phyloP scores from a whole-genome alignment of 23 tunicate genomes.

The Styela clava region DNA sequence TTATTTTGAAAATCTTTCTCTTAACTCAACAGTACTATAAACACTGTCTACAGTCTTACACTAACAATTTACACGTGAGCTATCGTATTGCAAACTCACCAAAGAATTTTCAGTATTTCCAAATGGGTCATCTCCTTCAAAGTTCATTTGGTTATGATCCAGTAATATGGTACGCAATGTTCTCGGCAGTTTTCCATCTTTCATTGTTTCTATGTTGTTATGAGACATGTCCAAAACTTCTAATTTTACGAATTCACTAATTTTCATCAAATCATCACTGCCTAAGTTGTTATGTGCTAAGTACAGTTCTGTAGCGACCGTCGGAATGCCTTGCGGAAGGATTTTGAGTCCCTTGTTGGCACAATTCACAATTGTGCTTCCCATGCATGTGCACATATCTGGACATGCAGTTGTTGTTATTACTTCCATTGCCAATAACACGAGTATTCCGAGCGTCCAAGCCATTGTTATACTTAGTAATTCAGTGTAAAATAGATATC shows the following conservation, averaged over 20 bases:
- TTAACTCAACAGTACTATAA: too few relatives aligned
- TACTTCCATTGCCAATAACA: neutral
- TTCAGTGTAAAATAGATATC: too few relatives aligned
- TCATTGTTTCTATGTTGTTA: neutral
- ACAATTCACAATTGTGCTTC: neutral
- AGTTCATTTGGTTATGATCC: neutral
- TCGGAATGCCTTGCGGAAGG: neutral
- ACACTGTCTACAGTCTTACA: neutral
- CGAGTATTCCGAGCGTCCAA: too few relatives aligned
- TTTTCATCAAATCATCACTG: neutral
- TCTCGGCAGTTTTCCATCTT: neutral
- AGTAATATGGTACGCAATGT: neutral
- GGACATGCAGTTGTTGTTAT: neutral
- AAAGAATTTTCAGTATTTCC: neutral
- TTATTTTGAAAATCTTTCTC: too few relatives aligned
- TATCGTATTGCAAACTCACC: neutral
- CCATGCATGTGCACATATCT: neutral
- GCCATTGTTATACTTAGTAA: too few relatives aligned
- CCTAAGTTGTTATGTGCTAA: neutral
- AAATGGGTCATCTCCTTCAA: neutral
- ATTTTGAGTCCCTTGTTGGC: neutral
- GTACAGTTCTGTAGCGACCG: neutral
- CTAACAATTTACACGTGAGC: neutral
- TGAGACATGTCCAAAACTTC: neutral
- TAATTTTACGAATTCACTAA: neutral